phyloP scores from a whole-genome alignment of 2,797 vertebrate species.

The Carcharodon carcharias region DNA sequence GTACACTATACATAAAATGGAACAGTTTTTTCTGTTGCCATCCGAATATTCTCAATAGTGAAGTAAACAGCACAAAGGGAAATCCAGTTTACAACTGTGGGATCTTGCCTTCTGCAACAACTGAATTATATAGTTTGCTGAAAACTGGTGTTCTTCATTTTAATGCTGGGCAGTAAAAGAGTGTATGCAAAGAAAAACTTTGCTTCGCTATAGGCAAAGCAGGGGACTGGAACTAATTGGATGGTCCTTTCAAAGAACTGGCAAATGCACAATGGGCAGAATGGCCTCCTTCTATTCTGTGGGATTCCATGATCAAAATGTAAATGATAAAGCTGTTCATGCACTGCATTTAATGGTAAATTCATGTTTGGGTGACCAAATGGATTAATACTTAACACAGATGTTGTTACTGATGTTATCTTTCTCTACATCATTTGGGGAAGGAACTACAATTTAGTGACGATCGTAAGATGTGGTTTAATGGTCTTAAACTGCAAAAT shows the following conservation, averaged over 20 bases:
- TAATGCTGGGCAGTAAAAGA: not conserved
- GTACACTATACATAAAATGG: not conserved
- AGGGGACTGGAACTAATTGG: not conserved
- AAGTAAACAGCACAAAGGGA: not conserved
- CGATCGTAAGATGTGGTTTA: not conserved
- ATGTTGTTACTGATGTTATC: not conserved
- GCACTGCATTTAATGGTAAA: not conserved
- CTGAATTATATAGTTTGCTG: not conserved
- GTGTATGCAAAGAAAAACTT: not conserved
- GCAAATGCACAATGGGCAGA: not conserved
- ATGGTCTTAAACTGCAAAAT: conserved; percentile 14
- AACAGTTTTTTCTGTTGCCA: not conserved
- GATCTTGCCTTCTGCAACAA: not conserved
- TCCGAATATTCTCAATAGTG: not conserved
- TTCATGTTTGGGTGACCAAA: not conserved
- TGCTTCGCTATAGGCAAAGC: not conserved
- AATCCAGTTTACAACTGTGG: not conserved
- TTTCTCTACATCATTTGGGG: not conserved
- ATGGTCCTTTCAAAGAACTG: not conserved
- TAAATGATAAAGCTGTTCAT: not conserved
- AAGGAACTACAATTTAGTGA: not conserved
- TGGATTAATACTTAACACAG: not conserved
- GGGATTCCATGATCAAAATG: not conserved
- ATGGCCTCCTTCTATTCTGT: not conserved
- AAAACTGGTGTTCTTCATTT: not conserved